A percentile compares a stretch with the other conserved stretches of the same genome.
phyloP scores from a whole-genome alignment of 2,888 invertebrate genomes.

The Sinopyrophorus schimmeli region DNA sequence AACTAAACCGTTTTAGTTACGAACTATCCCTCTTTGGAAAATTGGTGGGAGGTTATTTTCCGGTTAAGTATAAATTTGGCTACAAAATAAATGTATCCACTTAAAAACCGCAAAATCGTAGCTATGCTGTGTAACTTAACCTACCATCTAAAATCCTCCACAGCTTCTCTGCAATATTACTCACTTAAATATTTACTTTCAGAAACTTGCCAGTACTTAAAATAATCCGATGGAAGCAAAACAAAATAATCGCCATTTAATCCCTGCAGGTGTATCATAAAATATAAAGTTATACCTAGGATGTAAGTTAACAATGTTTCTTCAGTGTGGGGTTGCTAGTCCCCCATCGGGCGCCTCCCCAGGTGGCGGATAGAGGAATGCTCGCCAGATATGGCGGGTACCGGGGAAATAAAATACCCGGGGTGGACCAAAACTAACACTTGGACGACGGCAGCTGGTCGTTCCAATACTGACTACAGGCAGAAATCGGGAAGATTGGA shows the following conservation, averaged over 20 bases:
- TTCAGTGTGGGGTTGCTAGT: no score
- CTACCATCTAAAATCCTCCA: conserved; percentile 32
- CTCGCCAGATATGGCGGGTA: no score
- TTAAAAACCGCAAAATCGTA: conserved; percentile 35
- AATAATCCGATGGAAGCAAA: conserved; percentile 48
- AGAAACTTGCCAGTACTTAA: conserved; percentile 47
- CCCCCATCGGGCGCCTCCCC: no score
- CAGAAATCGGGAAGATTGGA: neutral
- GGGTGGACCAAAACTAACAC: neutral
- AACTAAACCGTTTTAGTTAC: no score
- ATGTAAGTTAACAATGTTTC: conserved; percentile 20
- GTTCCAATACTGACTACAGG: neutral
- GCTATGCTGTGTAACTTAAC: conserved; percentile 32
- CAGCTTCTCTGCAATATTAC: conserved; percentile 35
- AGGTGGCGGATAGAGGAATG: no score
- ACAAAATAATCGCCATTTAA: conserved; percentile 50
- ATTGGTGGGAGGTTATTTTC: no score
- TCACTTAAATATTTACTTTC: conserved; percentile 51
- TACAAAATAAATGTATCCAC: no score
- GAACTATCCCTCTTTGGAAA: no score
- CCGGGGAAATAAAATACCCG: neutral
- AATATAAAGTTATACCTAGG: conserved; percentile 45
- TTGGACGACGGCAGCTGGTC: neutral
- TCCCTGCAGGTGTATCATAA: conserved; percentile 48
- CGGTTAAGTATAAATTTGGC: no score